phyloP scores from a whole-genome alignment of 2,797 vertebrate genomes.

The Myotis planiceps region DNA sequence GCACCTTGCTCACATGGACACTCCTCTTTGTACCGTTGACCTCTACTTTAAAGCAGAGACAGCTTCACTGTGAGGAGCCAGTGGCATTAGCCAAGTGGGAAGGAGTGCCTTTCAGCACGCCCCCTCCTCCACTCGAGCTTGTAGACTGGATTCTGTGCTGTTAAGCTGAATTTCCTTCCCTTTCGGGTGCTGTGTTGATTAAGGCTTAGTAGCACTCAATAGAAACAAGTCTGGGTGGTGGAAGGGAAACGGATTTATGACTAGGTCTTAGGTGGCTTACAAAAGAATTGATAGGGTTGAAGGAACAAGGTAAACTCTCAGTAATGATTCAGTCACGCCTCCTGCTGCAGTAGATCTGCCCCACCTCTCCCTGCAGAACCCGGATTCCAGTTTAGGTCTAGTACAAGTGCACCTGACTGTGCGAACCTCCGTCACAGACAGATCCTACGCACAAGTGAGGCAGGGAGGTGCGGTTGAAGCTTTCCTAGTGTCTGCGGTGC shows the following conservation, averaged over 20 bases:
- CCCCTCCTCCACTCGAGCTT: background rate
- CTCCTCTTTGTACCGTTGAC: background rate
- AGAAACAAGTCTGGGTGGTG: background rate
- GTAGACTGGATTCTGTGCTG: background rate
- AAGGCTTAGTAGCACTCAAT: conserved; percentile 35
- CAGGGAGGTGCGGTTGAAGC: background rate
- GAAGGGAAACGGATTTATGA: conserved; percentile 33
- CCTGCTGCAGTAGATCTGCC: background rate
- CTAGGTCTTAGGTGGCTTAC: conserved; percentile 25
- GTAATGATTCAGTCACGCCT: background rate
- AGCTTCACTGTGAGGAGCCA: background rate
- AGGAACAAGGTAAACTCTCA: background rate
- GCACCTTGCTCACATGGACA: background rate
- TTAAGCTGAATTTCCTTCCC: background rate
- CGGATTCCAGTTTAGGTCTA: background rate
- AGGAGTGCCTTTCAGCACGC: background rate
- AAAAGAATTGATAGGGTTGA: conserved; percentile 35
- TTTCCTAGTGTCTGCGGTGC: background rate
- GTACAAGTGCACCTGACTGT: background rate
- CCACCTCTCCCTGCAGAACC: background rate
- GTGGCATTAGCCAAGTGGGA: background rate
- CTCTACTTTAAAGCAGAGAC: background rate
- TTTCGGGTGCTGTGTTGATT: background rate
- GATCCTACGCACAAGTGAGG: background rate
- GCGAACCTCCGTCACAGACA: background rate